phyloP scores from a whole-genome alignment of 2,888 invertebrate species.

The Diaprepes abbreviatus region DNA sequence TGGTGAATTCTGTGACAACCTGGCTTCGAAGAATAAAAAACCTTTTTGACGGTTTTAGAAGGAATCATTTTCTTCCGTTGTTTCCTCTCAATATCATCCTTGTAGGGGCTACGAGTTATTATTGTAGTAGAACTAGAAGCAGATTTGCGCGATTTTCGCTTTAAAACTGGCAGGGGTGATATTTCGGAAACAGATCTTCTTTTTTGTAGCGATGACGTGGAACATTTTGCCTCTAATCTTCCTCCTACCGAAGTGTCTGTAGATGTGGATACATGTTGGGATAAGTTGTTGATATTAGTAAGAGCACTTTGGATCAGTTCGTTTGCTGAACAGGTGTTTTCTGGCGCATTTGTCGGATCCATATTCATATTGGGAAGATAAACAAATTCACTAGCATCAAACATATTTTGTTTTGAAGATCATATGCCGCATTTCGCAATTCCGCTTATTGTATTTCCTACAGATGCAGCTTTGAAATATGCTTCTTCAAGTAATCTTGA shows the following conservation, averaged over 20 bases:
- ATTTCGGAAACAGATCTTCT: neutral
- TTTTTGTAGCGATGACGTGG: neutral
- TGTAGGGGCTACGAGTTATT: slow-evolving; percentile 7
- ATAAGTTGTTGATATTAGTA: too few species aligned
- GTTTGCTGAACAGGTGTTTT: neutral
- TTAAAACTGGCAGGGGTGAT: neutral
- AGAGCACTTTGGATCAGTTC: too few species aligned
- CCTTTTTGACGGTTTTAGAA: neutral
- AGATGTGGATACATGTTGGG: too few species aligned
- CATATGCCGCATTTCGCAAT: slow-evolving; percentile 28
- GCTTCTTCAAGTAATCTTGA: slow-evolving; percentile 13
- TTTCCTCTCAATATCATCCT: slow-evolving; percentile 5
- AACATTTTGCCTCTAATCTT: neutral
- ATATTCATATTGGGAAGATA: neutral
- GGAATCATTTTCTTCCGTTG: too few species aligned
- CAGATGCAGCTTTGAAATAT: slow-evolving; percentile 29
- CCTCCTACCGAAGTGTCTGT: too few species aligned
- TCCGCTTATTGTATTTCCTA: slow-evolving; percentile 24
- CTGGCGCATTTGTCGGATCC: neutral
- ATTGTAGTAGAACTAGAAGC: slow-evolving; percentile 7
- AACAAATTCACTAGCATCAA: too few species aligned
- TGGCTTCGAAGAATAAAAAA: neutral
- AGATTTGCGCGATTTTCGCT: too few species aligned
- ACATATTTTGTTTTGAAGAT: slow-evolving; percentile 16
- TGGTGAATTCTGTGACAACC: too few species aligned